phyloP scores from a whole-genome alignment of 2,113 vertebrate genomes.

The Chaetops frenatus region DNA sequence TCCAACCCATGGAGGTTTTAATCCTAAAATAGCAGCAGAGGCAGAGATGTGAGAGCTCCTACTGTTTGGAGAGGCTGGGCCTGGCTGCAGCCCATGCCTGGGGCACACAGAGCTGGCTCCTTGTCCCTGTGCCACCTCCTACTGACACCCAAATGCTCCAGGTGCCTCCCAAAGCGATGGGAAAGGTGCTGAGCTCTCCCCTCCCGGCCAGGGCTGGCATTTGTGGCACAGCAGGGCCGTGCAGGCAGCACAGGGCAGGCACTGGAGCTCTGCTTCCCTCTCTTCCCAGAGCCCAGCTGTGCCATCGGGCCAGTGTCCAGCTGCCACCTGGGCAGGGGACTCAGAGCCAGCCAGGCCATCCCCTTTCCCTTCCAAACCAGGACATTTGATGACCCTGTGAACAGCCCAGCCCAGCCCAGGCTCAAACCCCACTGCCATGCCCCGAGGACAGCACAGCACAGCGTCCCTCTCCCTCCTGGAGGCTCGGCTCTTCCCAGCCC shows the following conservation, averaged over 20 bases:
- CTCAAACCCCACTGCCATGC: neutral
- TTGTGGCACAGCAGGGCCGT: neutral
- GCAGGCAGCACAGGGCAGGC: neutral
- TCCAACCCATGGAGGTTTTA: constrained; percentile 47
- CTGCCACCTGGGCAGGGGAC: rapidly evolving
- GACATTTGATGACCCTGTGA: neutral
- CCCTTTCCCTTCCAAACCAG: neutral
- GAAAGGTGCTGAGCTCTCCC: neutral
- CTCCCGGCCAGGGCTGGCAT: neutral
- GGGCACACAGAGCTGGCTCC: rapidly evolving
- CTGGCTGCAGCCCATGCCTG: neutral
- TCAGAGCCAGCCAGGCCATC: rapidly evolving
- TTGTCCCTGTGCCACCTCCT: neutral
- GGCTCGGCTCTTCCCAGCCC: too few species aligned
- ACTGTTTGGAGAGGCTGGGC: constrained; percentile 23
- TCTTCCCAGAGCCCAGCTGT: neutral
- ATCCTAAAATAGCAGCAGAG: constrained; percentile 67
- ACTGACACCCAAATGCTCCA: neutral
- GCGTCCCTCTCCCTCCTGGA: rapidly evolving
- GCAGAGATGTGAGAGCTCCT: constrained; percentile 15
- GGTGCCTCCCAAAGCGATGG: neutral
- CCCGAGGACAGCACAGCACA: rapidly evolving
- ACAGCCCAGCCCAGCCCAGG: neutral
- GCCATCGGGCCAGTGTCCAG: neutral
- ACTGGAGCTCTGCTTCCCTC: rapidly evolving